Percentiles rank a stretch among this genome's conserved stretches.
Evolutionary conservation across 2,113 vertebrate genomes (phyloP).

Genomic region (Aldabrachelys gigantea): DNA sequence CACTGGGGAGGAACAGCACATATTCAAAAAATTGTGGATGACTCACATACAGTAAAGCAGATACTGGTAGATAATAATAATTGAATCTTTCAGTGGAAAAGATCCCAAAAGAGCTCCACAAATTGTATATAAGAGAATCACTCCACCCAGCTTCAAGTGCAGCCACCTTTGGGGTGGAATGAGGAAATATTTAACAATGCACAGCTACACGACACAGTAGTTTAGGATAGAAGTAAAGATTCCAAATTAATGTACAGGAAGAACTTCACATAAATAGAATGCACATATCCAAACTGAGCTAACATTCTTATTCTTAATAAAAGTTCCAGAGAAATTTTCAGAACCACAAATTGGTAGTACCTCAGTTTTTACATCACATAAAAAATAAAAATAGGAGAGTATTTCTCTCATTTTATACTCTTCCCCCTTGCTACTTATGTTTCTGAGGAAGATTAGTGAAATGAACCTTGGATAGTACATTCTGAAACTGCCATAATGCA

Average conservation of each 20-base stretch:
- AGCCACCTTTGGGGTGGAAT: neutral
- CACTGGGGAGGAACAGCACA: neutral
- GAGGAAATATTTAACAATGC: neutral
- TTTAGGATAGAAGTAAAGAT: neutral
- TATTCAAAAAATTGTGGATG: neutral
- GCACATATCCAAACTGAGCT: neutral
- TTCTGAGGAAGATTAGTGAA: constrained; percentile 30
- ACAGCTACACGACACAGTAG: neutral
- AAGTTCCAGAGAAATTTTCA: neutral
- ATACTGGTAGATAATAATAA: neutral
- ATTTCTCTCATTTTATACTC: neutral
- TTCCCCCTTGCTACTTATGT: neutral
- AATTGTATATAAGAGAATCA: neutral
- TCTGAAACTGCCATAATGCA: constrained; percentile 43
- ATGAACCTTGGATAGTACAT: constrained; percentile 26
- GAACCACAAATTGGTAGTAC: constrained; percentile 5
- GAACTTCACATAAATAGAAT: neutral
- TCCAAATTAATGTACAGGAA: neutral
- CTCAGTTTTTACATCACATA: constrained; percentile 26
- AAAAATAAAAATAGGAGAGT: neutral
- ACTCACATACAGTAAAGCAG: neutral
- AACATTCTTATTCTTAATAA: neutral
- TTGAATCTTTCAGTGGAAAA: neutral
- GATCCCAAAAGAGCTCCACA: neutral
- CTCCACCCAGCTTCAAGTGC: neutral